Conservation (phyloP, 2,888 invertebrate species). For the Diarsia brunnea region DNA sequence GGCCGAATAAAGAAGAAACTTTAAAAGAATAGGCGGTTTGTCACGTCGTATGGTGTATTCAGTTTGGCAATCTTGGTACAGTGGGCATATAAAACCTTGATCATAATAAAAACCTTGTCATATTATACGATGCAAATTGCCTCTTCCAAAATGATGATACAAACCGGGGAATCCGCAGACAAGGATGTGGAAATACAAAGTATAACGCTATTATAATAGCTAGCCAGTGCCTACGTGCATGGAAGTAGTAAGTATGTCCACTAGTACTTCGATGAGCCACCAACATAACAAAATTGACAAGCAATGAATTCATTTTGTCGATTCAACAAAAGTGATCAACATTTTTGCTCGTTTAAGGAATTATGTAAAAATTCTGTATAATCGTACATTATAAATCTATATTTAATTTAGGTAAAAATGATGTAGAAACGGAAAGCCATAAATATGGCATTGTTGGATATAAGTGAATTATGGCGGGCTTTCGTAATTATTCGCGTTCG, state of each 20-base stretch:
- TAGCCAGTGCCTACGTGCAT: background rate
- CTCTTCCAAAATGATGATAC: background rate
- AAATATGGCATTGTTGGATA: constrained; percentile 44
- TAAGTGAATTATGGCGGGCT: constrained; percentile 52
- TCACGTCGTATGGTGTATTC: background rate
- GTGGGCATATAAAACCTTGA: background rate
- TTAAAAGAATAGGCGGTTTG: background rate
- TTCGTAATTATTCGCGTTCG: constrained; percentile 58
- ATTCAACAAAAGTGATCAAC: background rate
- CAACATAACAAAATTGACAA: background rate
- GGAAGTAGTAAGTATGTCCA: background rate
- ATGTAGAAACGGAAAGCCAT: constrained; percentile 31
- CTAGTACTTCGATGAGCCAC: background rate
- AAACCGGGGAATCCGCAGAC: background rate
- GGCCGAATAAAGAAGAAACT: background rate
- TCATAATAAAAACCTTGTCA: background rate
- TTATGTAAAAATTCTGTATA: background rate
- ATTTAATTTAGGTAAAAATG: constrained; percentile 32
- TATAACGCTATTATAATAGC: background rate
- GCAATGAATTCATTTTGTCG: background rate
- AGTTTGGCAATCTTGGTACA: background rate
- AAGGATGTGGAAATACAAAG: background rate
- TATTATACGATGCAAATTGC: background rate
- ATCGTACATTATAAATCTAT: background rate
- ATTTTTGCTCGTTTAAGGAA: background rate